phyloP scores from a whole-genome alignment of 1,140 invertebrate genomes.

The Triops cancriformis region DNA sequence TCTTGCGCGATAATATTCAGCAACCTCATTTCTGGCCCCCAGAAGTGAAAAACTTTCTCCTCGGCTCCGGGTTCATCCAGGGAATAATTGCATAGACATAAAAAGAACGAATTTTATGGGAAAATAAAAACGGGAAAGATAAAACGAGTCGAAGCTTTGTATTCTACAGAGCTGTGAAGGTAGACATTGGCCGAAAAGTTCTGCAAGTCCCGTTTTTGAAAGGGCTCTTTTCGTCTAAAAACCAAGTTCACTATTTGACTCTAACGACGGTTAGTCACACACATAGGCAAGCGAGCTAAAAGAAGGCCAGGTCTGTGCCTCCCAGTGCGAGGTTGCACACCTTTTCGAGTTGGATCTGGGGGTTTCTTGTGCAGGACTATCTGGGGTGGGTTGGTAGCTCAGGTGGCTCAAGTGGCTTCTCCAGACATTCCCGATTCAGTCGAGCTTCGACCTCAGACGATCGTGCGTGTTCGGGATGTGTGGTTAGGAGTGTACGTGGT shows the following conservation, averaged over 20 bases:
- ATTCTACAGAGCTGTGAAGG: background rate
- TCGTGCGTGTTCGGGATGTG: background rate
- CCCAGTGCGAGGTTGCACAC: background rate
- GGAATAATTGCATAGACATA: background rate
- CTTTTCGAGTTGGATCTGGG: background rate
- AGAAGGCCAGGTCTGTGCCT: background rate
- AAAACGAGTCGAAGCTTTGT: no score
- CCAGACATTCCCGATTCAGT: background rate
- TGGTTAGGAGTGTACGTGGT: background rate
- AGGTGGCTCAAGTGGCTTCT: conserved; percentile 2
- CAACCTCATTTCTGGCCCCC: background rate
- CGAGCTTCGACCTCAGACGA: conserved; percentile 12
- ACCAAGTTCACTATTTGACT: no score
- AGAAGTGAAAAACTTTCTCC: conserved; percentile 3
- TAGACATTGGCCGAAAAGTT: background rate
- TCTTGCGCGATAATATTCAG: background rate
- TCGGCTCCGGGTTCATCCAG: background rate
- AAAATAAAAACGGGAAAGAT: background rate
- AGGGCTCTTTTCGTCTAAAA: background rate
- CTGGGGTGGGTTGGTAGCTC: background rate
- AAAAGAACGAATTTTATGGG: background rate
- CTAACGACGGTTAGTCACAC: no score
- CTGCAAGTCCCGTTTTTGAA: background rate
- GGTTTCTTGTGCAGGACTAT: background rate
- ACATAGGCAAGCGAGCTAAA: background rate